phyloP scores from a whole-genome alignment of 2,888 invertebrate genomes.

The Xiphydria camelus region DNA sequence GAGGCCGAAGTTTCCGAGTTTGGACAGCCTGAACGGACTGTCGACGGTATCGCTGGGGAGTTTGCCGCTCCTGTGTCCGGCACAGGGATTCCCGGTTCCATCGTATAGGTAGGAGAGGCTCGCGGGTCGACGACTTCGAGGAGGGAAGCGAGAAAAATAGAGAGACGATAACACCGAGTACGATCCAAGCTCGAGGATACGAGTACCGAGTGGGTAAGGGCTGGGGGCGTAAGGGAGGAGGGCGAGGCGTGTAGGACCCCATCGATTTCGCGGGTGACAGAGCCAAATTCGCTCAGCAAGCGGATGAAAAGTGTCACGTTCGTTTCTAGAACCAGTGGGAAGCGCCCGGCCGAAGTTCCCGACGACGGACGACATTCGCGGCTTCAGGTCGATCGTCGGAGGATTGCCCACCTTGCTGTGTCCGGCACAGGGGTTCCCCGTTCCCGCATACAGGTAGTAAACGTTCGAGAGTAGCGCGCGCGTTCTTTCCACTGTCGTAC shows the following conservation, averaged over 20 bases:
- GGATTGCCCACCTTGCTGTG: constrained; percentile 63
- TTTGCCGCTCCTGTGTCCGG: constrained; percentile 67
- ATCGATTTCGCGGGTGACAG: no score
- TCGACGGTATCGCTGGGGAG: constrained; percentile 49
- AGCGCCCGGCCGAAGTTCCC: constrained; percentile 71
- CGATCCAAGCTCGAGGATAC: no score
- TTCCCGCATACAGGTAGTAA: constrained; percentile 71
- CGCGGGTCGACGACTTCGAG: no score
- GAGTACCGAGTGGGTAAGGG: no score
- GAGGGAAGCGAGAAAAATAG: no score
- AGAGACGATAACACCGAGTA: no score
- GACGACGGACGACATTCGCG: constrained; percentile 65
- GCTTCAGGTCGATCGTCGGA: constrained; percentile 61
- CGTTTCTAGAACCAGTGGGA: constrained; percentile 68
- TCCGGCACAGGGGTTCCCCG: constrained; percentile 70
- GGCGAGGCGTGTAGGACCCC: no score
- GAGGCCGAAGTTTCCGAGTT: constrained; percentile 62
- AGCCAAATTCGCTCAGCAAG: no score
- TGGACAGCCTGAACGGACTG: constrained; percentile 26
- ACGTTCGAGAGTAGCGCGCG: no score
- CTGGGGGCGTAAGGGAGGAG: background rate
- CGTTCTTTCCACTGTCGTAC: no score
- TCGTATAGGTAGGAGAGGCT: constrained; percentile 19
- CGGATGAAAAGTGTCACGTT: no score
- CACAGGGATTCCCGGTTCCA: constrained; percentile 67